These are phyloP conservation scores for Copsychus sechellarum DNA, from an alignment of 2,113 vertebrate genomes.

Conservation along the genomic window DNA sequence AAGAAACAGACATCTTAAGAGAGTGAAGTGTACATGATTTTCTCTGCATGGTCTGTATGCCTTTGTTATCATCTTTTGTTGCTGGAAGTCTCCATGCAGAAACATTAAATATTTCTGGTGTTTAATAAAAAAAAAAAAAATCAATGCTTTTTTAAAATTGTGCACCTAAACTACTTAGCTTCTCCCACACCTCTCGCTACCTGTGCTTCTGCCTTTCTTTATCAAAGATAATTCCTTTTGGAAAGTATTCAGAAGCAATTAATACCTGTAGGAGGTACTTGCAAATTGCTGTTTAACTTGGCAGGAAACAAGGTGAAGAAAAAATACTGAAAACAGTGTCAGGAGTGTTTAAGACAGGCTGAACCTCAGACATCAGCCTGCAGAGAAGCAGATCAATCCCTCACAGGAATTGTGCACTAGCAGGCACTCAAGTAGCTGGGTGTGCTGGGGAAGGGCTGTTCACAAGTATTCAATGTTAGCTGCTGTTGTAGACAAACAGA, in stretches of 20 bases:
- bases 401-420: neutral
- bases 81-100: neutral
- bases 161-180: neutral
- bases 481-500: neutral
- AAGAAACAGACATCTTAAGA: neutral
- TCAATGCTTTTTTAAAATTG: neutral
- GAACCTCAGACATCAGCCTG: neutral
- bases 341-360: neutral
- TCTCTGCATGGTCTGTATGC: neutral
- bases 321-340: neutral
- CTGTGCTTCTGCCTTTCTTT: neutral
- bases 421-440: neutral
- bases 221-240: neutral
- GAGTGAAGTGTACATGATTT: neutral
- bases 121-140: neutral
- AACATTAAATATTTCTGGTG: neutral
- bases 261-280: neutral
- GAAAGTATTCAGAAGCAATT: neutral
- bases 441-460: neutral
- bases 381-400: neutral
- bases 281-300: neutral
- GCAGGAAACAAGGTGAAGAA: neutral
- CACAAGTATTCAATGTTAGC: neutral
- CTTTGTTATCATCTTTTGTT: neutral
- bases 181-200: neutral